Percentiles rank a stretch among this genome's conserved stretches.
These are phyloP conservation scores for Didymodactylos carnosus DNA, from an alignment of 2,888 invertebrate species.

Conservation along the genomic window DNA sequence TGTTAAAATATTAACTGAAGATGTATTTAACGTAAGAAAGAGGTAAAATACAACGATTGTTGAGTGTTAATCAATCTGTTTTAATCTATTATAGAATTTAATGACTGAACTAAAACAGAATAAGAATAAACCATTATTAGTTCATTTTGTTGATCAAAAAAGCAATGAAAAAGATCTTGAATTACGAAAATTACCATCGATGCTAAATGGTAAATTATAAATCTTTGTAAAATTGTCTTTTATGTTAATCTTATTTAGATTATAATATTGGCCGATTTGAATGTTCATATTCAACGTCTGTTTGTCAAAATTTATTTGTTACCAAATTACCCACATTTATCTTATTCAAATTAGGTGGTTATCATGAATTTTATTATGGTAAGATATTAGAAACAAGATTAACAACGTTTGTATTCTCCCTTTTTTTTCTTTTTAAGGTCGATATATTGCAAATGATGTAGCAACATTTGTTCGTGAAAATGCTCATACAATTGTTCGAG, in stretches of 20 bases:
- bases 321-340: slow-evolving; percentile 47
- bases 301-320: slow-evolving; percentile 33
- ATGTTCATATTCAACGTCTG: slow-evolving; percentile 25
- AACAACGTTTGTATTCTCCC: neutral
- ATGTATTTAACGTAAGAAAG: slow-evolving; percentile 37
- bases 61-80: neutral
- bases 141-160: slow-evolving; percentile 34
- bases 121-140: slow-evolving; percentile 24
- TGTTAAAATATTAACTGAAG: slow-evolving; percentile 41
- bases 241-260: neutral
- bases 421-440: neutral
- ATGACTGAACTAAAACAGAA: neutral
- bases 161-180: slow-evolving; percentile 37
- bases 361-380: slow-evolving; percentile 53
- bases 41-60: neutral
- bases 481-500: slow-evolving; percentile 27
- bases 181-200: slow-evolving; percentile 44
- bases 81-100: neutral
- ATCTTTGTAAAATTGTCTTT: neutral
- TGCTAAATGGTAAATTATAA: slow-evolving; percentile 23
- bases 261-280: slow-evolving; percentile 33
- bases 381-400: slow-evolving; percentile 17
- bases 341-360: slow-evolving; percentile 52
- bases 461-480: slow-evolving; percentile 47
- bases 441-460: slow-evolving; percentile 36